Conservation (phyloP, 2,888 invertebrate genomes). For the Gastrophysa polygoni region DNA sequence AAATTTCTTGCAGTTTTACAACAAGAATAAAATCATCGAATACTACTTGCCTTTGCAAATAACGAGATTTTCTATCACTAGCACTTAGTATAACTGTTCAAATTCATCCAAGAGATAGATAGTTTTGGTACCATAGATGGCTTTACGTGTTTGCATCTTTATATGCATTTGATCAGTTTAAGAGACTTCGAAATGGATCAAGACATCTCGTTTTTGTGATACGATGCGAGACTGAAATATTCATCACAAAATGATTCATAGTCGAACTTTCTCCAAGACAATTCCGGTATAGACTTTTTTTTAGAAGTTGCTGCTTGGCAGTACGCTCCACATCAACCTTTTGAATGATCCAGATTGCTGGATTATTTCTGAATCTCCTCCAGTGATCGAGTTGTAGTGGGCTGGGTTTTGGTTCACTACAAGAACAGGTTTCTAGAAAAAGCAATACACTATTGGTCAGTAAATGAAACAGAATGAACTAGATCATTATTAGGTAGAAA, state of each 20-base stretch:
- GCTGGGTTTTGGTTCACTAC: conserved; percentile 48
- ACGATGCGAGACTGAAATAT: conserved; percentile 21
- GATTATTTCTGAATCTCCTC: conserved; percentile 77
- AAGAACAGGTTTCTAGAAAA: conserved; percentile 51
- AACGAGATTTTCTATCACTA: conserved; percentile 30
- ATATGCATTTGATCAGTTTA: conserved; percentile 39
- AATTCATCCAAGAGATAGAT: conserved; percentile 41
- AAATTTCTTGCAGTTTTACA: conserved; percentile 26
- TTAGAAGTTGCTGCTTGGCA: conserved; percentile 72
- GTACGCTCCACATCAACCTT: conserved; percentile 89
- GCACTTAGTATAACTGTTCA: conserved; percentile 44
- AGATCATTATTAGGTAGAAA: no score
- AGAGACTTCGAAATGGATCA: conserved; percentile 41
- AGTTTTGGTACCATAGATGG: conserved; percentile 43
- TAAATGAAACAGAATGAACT: no score
- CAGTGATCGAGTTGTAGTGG: conserved; percentile 65
- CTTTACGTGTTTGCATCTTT: conserved; percentile 52
- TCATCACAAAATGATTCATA: conserved; percentile 23
- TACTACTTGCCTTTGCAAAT: conserved; percentile 35
- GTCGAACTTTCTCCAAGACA: conserved; percentile 31
- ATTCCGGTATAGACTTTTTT: conserved; percentile 31
- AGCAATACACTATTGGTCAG: no score
- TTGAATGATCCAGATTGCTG: conserved; percentile 93
- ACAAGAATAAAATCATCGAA: conserved; percentile 37
- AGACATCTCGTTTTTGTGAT: conserved; percentile 26